Percentiles rank a stretch among this genome's conserved stretches.
These are phyloP conservation scores for Cheilosia impressa DNA, from an alignment of 2,888 invertebrate species.

Conservation along the genomic window DNA sequence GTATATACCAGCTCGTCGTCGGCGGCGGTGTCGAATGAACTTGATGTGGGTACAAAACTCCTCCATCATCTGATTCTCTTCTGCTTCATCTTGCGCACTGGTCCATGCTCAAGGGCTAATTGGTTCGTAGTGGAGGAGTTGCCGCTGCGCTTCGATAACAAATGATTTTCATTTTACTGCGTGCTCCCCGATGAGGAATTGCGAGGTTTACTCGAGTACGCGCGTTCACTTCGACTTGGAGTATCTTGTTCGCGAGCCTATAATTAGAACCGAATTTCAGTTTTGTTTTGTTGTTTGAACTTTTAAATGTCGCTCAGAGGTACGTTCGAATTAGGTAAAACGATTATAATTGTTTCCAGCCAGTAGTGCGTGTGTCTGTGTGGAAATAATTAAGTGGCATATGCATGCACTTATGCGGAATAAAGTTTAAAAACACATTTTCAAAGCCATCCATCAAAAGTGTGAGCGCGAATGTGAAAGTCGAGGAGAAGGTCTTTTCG, in stretches of 20 bases:
- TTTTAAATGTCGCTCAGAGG: constrained; percentile 56
- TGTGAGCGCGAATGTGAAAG: constrained; percentile 14
- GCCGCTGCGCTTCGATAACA: constrained; percentile 62
- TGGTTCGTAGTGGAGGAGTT: constrained; percentile 71
- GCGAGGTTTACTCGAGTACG: constrained; percentile 38
- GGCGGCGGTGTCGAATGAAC: constrained; percentile 60
- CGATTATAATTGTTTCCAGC: constrained; percentile 42
- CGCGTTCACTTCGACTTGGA: constrained; percentile 13
- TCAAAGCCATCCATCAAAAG: constrained; percentile 26
- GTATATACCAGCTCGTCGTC: constrained; percentile 1
- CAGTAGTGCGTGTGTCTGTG: not conserved
- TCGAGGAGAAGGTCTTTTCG: not conserved
- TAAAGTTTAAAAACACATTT: constrained; percentile 20
- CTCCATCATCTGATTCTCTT: constrained; percentile 55
- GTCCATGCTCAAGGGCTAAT: constrained; percentile 69
- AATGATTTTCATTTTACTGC: constrained; percentile 65
- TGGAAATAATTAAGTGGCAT: constrained; percentile 30
- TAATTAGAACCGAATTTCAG: constrained; percentile 63
- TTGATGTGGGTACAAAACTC: constrained; percentile 72
- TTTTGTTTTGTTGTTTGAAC: constrained; percentile 32
- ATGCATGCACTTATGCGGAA: constrained; percentile 15
- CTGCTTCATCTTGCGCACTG: constrained; percentile 47
- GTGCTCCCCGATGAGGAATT: constrained; percentile 56
- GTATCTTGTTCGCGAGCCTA: constrained; percentile 34
- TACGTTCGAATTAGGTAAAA: constrained; percentile 53